Evolutionary conservation across 2,113 vertebrate genomes (phyloP), one percentile per base, ranked within the genome.

Genomic region (Colius striatus): DNA sequence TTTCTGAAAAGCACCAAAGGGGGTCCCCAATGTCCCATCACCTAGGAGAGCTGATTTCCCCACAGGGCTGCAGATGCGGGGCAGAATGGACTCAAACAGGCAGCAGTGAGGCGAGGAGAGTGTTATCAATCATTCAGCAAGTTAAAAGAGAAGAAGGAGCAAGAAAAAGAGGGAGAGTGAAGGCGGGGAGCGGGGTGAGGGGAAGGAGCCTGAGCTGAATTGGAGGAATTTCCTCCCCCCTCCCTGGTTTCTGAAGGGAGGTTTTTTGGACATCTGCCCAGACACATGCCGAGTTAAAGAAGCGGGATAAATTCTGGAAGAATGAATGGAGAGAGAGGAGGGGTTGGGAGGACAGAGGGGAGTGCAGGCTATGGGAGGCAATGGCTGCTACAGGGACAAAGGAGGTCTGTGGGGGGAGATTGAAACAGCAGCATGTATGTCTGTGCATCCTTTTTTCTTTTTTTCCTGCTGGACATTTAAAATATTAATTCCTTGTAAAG

Each of bases 221-320:
- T 90, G 83, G 89, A 96, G 97, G 96, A 96, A 96, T 97, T 97
- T 97, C 84, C 91, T 82, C n/a, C 53, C 53, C 53, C 48, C 21
- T 71, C 34, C 95, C 91, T 6, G 53, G 93, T 98, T 90, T 97
- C 95, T 90, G 96, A 97, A 97, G 95, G 94, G 95, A 97, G 96
- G 78, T 66, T 97, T 98, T 98, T 99, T 99, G 99, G 99, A 99
- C 98, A 99, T 99, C 98, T 99, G 99, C 99, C 99, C 98, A 99
- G 98, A 98, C 98, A 98, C 98, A 99, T 99, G 98, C 98, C 98
- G 98, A 98, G 97, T 98, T 97, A 98, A 97, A 98, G 97, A 97
- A 97, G 95, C 36, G 27, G 97, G 97, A 98, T 98, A 96, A 96
- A 97, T 98, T 98, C 97, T 97, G 93, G 96, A 97, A 98, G 97